Base-by-base conservation (phyloP, 2,888 invertebrate species). In the Brachycybe producta region DNA sequence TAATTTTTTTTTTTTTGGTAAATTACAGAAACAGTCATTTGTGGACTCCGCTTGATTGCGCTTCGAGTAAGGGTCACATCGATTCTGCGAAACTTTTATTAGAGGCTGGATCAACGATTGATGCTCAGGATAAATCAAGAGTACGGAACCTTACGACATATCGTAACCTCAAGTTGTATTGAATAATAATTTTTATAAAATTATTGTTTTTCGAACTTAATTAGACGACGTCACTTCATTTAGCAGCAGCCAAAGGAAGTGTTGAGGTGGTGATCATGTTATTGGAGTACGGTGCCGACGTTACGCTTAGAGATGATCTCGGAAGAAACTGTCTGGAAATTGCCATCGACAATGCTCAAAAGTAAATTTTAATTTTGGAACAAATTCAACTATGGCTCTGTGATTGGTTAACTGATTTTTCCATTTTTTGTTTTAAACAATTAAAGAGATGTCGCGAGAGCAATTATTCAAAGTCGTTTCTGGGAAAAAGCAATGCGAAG, bases 1-100 rank as follows among this genome's bases (percentile, higher is more conserved):
- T n/a, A 17, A 34, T 1, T 34, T 45, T 35, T 15, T 32, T n/a
- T n/a, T n/a, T n/a, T n/a, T n/a, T n/a, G n/a, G n/a, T n/a, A n/a
- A n/a, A n/a, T 13, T 27, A 40, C 51, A 68, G 69, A 48, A 71
- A 71, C 59, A 64, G 63, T 49, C 63, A 62, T 42, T 57, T 66
- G 51, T 69, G 70, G 68, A 70, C 70, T 1, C 66, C 70, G 15
- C 62, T 71, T 11, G 67, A 69, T 57, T 66, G 68, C 60, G 70
- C 71, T 5, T 68, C 70, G 7, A 64, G 66, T 13, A 60, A 62
- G 48, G 70, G 69, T 11, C 65, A 64, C 63, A 57, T 60, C 30
- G 65, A 65, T 32, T 64, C 64, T 11, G 62, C 61, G 21, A 57
- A 58, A 40, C 57, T 64, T 26, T 58, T 70, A 19, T 56, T 70